Conservation (phyloP, 1,140 invertebrate genomes). For the Euura lappo region DNA sequence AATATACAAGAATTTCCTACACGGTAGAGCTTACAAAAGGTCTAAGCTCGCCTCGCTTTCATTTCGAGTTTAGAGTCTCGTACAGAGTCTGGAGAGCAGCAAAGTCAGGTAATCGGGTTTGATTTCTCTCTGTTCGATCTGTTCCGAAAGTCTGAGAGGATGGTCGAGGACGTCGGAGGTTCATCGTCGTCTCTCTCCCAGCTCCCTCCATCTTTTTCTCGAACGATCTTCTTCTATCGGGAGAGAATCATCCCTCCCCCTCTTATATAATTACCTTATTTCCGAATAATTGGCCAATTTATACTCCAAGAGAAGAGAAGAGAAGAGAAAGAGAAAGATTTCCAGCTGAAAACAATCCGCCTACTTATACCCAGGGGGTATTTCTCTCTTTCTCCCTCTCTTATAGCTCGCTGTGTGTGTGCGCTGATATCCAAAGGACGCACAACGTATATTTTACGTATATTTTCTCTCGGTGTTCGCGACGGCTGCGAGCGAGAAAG, state of each 20-base stretch:
- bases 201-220: conserved; percentile 7
- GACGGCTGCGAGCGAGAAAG: background rate
- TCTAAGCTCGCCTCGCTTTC: no score
- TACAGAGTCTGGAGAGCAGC: conserved; percentile 7
- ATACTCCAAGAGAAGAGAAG: conserved; percentile 41
- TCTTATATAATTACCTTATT: conserved; percentile 63
- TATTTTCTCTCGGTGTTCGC: background rate
- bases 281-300: conserved; percentile 63
- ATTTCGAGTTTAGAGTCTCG: no score
- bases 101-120: conserved; percentile 61
- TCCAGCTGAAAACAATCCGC: conserved; percentile 61
- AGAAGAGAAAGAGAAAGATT: conserved; percentile 33
- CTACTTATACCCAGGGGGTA: conserved; percentile 14
- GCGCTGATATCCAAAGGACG: background rate
- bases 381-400: background rate
- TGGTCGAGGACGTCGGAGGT: background rate
- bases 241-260: conserved; percentile 48
- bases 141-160: background rate
- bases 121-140: conserved; percentile 60
- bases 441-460: no score
- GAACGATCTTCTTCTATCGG: background rate
- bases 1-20: no score
- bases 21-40: no score
- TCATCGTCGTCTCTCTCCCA: conserved; percentile 32
- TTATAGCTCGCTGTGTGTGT: conserved; percentile 29